phyloP scores from a whole-genome alignment of 2,113 vertebrate genomes.

The Hippolais icterina region DNA sequence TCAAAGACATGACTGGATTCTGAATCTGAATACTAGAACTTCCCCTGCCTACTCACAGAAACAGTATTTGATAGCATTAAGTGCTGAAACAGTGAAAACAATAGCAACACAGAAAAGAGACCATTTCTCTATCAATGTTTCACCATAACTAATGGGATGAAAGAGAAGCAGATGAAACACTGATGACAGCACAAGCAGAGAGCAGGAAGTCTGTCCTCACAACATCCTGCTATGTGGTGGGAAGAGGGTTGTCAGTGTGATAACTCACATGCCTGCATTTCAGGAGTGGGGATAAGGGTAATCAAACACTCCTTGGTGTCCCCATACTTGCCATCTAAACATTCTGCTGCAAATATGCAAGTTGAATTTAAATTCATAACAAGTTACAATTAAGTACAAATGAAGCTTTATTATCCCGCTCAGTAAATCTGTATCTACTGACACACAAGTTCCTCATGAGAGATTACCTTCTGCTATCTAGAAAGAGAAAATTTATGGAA shows the following conservation, averaged over 20 bases:
- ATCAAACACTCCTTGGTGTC: neutral
- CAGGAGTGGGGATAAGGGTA: neutral
- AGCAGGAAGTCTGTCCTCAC: neutral
- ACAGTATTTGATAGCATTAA: neutral
- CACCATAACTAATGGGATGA: neutral
- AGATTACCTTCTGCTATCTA: neutral
- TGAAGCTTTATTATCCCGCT: neutral
- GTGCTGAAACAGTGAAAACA: neutral
- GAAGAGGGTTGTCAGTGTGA: neutral
- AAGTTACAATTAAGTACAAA: neutral
- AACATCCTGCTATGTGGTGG: fast-evolving
- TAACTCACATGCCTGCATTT: neutral
- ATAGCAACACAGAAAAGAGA: neutral
- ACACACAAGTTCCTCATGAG: neutral
- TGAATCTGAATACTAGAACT: neutral
- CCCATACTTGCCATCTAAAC: neutral
- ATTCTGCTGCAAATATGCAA: neutral
- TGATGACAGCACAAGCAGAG: neutral
- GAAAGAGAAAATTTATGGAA: neutral
- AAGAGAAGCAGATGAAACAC: neutral
- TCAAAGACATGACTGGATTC: neutral
- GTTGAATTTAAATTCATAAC: neutral
- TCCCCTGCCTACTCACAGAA: neutral
- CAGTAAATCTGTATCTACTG: neutral
- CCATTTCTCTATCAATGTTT: neutral